Base-by-base conservation (phyloP, 2,888 invertebrate genomes). In the Drosophila seclusa region DNA sequence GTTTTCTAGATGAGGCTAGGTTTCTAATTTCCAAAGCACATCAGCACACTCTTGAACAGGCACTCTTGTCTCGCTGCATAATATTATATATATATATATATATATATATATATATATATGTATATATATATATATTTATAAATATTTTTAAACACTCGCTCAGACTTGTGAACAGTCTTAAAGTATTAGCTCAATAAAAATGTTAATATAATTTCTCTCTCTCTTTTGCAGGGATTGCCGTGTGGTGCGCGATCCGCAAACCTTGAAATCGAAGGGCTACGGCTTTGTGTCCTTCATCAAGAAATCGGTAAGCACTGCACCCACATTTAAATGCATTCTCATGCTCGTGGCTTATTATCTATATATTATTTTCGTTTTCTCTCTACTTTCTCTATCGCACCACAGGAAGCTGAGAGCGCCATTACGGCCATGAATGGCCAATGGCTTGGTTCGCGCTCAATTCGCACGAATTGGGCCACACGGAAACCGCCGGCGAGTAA, bases 381-480 rank as follows among this genome's bases (percentile, higher is more conserved):
- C 52, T 24, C 52, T 2, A 7, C 61, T 48, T 29, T 42, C 67
- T 60, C 31, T 72, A 68, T 83, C 78, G 69, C 88, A 94, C 58
- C 60, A 4, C 94, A 97, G 97, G 99, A 99, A 94, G 99, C 99
- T 70, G 99, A 99, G 94, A 98, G 97, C 86, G 99, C 99, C 75
- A 99, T 99, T 87, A 96, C 97, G 62, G 97, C 97, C 72, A 99
- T 99, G 99, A 99, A 99, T 93, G 99, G 99, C 7, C 99, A 99
- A 93, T 99, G 99, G 99, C 95, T 99, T 68, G 99, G 99, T 45
- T 98, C 98, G 85, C 95, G 99, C 89, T 97, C 98, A 91, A 99
- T 99, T 93, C 95, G 99, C 90, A 99, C 99, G 91, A 99, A 99
- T 95, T 99, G 99, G 99, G 99, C 99, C 61, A 99, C 99, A 58